These are phyloP conservation scores for Gouania willdenowi DNA, from an alignment of 2,797 vertebrate genomes.

Conservation along the genomic window DNA sequence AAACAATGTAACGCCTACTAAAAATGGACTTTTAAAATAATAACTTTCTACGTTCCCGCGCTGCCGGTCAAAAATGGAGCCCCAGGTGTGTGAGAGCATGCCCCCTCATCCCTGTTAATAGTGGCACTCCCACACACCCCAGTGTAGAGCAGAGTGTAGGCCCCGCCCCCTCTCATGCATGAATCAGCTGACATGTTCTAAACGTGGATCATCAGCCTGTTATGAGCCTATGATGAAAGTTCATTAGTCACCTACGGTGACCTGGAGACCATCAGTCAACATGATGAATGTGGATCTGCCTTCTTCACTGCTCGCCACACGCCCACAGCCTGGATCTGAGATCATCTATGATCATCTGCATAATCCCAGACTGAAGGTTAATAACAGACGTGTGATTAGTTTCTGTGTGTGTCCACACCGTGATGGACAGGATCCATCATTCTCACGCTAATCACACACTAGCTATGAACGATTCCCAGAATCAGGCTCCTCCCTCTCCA, in stretches of 20 bases:
- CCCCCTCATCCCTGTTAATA: too few relatives aligned
- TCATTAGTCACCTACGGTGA: conserved; percentile 99
- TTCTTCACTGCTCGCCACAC: conserved; percentile 88
- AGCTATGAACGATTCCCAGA: conserved; percentile 92
- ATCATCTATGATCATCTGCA: conserved; percentile 99
- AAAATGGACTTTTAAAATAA: too few relatives aligned
- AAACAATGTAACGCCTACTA: too few relatives aligned
- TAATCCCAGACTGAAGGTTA: conserved; percentile 99
- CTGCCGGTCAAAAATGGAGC: too few relatives aligned
- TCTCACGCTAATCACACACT: conserved; percentile 93
- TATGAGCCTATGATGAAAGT: conserved; percentile 99
- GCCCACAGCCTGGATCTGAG: conserved; percentile 94
- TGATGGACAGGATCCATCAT: conserved; percentile 58
- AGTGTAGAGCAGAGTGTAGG: too few relatives aligned
- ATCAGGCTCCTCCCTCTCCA: conserved; percentile 93
- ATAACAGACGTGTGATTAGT: conserved; percentile 99
- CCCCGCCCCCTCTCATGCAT: too few relatives aligned
- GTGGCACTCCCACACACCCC: too few relatives aligned
- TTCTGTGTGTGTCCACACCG: conserved; percentile 65
- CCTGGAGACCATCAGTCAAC: conserved; percentile 99
- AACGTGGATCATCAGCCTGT: conserved; percentile 99
- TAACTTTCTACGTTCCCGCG: too few relatives aligned
- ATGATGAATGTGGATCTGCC: conserved; percentile 98
- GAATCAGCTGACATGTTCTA: conserved; percentile 99
- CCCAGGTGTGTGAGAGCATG: too few relatives aligned